phyloP scores from a whole-genome alignment of 2,113 vertebrate genomes.

The Ptyas mucosa region DNA sequence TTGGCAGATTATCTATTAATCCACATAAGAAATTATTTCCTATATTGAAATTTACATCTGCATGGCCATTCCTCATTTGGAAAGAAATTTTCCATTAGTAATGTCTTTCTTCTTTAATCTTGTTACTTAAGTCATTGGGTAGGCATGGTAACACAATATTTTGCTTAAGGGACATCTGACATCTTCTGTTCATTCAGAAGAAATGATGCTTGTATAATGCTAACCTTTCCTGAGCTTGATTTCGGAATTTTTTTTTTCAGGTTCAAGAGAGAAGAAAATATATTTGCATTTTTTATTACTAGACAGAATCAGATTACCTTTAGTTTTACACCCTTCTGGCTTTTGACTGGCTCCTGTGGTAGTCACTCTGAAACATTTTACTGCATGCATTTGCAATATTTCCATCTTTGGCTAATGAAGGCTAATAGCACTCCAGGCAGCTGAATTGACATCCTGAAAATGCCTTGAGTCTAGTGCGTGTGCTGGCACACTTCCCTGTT shows the following conservation, averaged over 20 bases:
- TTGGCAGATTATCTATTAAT: not conserved
- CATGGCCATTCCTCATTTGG: not conserved
- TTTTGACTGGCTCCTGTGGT: not conserved
- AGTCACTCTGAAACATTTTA: not conserved
- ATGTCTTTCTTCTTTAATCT: not conserved
- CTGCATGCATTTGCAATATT: not conserved
- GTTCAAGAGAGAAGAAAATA: not conserved
- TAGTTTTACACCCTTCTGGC: not conserved
- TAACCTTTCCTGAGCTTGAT: not conserved
- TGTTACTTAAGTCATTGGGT: not conserved
- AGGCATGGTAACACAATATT: not conserved
- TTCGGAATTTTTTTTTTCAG: not conserved
- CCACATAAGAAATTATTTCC: not conserved
- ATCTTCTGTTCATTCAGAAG: not conserved
- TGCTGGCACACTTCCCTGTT: not conserved
- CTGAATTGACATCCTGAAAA: not conserved
- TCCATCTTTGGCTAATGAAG: not conserved
- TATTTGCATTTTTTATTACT: not conserved
- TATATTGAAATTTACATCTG: not conserved
- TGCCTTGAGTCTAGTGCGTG: not conserved
- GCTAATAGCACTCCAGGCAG: constrained; percentile 12
- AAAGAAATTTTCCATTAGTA: not conserved
- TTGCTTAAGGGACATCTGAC: not conserved
- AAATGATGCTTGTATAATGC: not conserved
- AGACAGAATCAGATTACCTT: not conserved